phyloP scores from a whole-genome alignment of 2,797 vertebrate species.

The Muraenolepis orangiensis region DNA sequence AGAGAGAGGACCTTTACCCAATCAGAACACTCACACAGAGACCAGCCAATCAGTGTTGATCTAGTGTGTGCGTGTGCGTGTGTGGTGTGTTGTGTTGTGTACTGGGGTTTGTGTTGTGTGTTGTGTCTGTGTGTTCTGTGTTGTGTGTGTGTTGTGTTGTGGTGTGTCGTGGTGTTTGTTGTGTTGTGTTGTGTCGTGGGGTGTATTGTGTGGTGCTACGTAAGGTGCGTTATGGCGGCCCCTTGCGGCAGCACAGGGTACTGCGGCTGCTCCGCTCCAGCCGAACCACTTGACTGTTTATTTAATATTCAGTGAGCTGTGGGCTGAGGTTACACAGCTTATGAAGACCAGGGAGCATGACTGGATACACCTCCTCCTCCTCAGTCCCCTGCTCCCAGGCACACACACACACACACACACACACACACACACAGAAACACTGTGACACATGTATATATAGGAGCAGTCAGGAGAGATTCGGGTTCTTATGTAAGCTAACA shows the following conservation, averaged over 20 bases:
- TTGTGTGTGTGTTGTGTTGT: slow-evolving; percentile 37
- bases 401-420: not conserved
- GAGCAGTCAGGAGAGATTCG: no score
- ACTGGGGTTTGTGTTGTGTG: slow-evolving; percentile 9
- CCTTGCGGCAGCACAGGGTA: slow-evolving; percentile 43
- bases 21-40: not conserved
- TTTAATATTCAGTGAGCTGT: slow-evolving; percentile 84
- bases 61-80: not conserved
- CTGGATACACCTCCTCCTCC: slow-evolving; percentile 61
- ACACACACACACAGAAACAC: not conserved
- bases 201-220: slow-evolving; percentile 63
- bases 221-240: slow-evolving; percentile 69
- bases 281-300: slow-evolving; percentile 78
- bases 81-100: not conserved
- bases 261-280: slow-evolving; percentile 22
- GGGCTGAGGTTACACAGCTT: slow-evolving; percentile 81
- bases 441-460: not conserved
- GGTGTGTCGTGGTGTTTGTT: slow-evolving; percentile 62
- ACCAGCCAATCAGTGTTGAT: not conserved
- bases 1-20: not conserved
- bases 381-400: slow-evolving; percentile 13
- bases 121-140: slow-evolving; percentile 5
- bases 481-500: no score
- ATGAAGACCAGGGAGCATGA: slow-evolving; percentile 80
- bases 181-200: slow-evolving; percentile 60